Base-by-base conservation (phyloP, 53 echinoderm and acorn worm species). In the Echinometra lucunter region DNA sequence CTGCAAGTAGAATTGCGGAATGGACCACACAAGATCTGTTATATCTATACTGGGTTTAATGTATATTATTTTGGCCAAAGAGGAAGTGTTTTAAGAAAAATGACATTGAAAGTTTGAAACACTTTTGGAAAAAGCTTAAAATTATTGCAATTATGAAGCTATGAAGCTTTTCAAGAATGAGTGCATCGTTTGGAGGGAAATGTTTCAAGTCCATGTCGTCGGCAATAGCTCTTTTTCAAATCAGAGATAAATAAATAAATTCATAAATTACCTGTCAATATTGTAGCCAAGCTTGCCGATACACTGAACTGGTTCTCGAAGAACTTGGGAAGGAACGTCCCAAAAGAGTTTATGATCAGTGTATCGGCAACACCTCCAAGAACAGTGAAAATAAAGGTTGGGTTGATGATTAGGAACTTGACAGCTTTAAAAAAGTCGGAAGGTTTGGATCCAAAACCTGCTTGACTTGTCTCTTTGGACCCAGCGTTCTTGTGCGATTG, bases 201-300 rank as follows among this genome's bases (percentile, higher is more conserved):
- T n/a, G n/a, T n/a, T n/a, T n/a, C 15, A 38, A 80, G 8, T 37
- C 38, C 53, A 53, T 53, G 53, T 13, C 8, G 53, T 4, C 13
- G 53, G 8, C 53, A 53, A 9, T 53, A 9, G 53, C 53, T 53
- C 53, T 53, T 53, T 53, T 53, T 53, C 8, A 53, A 53, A 53
- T 53, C 53, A 53, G 13, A 11, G 13, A 0, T 13, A 4, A 53
- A 11, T 53, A 9, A 53, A 1, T 53, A 11, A 11, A 53, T 16
- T 88, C 9, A n/a, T n/a, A n/a, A n/a, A n/a, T n/a, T 94, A 98
- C 98, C 98, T 23, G 97, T 96, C 19, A 96, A 53, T n/a, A 95
- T 72, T 35, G 97, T 95, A 18, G 98, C 95, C 40, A 96, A 90
- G 25, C 96, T 96, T 32, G 98, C 96, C 3, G 96, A 95, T 74